These are phyloP conservation scores for Caretta caretta DNA, from an alignment of 2,113 vertebrate species.

Conservation along the genomic window DNA sequence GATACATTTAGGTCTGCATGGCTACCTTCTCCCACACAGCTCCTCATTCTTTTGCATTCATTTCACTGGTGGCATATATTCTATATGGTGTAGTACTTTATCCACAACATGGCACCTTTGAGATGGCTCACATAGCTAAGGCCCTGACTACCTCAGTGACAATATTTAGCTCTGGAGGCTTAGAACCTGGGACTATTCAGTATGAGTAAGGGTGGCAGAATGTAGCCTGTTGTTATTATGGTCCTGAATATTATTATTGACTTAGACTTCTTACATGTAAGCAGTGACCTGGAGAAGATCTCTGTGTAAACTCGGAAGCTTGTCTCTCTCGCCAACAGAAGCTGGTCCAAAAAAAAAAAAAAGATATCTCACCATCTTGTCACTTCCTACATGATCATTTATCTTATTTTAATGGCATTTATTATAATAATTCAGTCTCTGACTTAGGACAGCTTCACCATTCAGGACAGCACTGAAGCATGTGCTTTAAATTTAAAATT, in stretches of 20 bases:
- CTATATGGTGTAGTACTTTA: background rate
- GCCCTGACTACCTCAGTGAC: background rate
- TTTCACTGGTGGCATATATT: background rate
- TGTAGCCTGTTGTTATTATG: fast-evolving
- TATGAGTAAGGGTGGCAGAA: background rate
- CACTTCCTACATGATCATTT: background rate
- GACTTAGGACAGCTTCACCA: background rate
- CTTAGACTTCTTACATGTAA: background rate
- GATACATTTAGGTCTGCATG: background rate
- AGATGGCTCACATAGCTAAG: background rate
- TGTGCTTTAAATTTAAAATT: background rate
- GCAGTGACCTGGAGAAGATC: background rate
- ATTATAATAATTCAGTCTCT: background rate
- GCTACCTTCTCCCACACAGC: background rate
- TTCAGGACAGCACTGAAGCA: background rate
- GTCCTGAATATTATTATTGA: background rate
- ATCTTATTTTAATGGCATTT: background rate
- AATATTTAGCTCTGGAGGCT: background rate
- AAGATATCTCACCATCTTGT: background rate
- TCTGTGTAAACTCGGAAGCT: background rate
- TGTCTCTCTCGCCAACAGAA: background rate
- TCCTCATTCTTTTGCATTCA: background rate
- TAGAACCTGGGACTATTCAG: background rate
- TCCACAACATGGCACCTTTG: background rate
- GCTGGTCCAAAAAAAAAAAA: background rate